Base-by-base conservation (phyloP, 2,113 vertebrate species). In the Lasiurus cinereus region DNA sequence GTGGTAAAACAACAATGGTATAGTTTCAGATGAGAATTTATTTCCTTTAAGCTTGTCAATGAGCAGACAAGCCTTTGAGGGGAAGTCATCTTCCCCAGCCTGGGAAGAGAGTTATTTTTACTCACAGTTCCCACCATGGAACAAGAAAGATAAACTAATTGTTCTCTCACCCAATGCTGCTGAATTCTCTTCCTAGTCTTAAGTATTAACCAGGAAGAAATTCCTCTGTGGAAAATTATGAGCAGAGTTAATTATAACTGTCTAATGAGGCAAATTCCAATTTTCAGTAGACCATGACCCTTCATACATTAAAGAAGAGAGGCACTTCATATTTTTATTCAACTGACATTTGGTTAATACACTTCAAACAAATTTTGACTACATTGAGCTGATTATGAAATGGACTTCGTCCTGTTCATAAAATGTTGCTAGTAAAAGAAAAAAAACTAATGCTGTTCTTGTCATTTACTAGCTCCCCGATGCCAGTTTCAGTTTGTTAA, bases 231-330 rank as follows among this genome's bases (percentile, higher is more conserved):
- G 77, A 89, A 87, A 79, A 73, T 70, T 74, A 82, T n/a, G 29
- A 97, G 88, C 73, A 88, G 66, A 94, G 48, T 96, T 97, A 97
- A 94, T 98, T 83, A 91, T 82, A 48, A 39, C 69, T 91, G 43
- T 86, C 97, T 94, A 97, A 97, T 86, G 91, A 36, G 22, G 89
- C 87, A 77, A 36, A 90, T 97, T 84, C 67, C 90, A 73, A 91
- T 94, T 96, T 98, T 82, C 84, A 96, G n/a, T 88, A 70, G 43
- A 33, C 96, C 11, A 1, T 90, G 95, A 96, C 91, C 91, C 33
- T n/a, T 88, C 39, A 94, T 96, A 93, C 88, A 59, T 95, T 94
- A 96, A 96, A 91, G 70, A 94, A 94, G 79, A 24, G 48, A 78
- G 64, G 52, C 10, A 82, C 39, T 92, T 98, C 74, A 80, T 39